Base-by-base conservation (phyloP, 2,113 vertebrate genomes). In the Calidris pygmaea region DNA sequence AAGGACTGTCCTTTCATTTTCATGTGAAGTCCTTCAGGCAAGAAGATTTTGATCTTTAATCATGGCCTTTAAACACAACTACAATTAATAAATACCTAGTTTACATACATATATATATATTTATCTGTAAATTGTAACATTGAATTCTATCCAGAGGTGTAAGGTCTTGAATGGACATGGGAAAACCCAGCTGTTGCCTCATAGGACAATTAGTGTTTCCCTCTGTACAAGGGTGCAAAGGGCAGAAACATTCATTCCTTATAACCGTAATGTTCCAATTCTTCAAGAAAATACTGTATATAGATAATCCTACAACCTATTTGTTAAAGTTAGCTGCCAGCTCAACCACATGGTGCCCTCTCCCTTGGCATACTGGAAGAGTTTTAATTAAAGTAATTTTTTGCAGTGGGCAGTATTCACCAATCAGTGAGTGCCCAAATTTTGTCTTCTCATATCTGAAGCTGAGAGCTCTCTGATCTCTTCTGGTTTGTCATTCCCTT, bases 1-100 rank as follows among this genome's bases (percentile, higher is more conserved):
- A 89, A 89, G 93, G 90, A 58, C n/a, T 73, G 45, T 62, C 62
- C 71, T 94, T 91, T 89, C 37, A 87, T 93, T 95, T 89, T 81
- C 48, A 68, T 80, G 62, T 82, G 58, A 93, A 94, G 53, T 78
- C 62, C 83, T 90, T 85, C 21, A 76, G 74, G 87, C 77, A 95
- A 85, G 65, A 83, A 84, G 65, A 85, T 79, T 92, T 37, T 5
- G 4, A 89, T 82, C 80, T 92, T 89, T 68, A 89, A 89, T 79
- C 62, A n/a, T 5, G 8, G 48, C 30, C 19, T 72, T 90, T 93
- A 89, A 92, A 74, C 53, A 81, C 20, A 94, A 67, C 16, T 59
- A 60, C 26, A 77, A 58, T 71, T 85, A 76, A 87, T 35, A 82
- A 78, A 53, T 26, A 34, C 24, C 30, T 16, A 65, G 27, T 72